phyloP scores from a whole-genome alignment of 2,888 invertebrate genomes.

The Tholera decimalis region DNA sequence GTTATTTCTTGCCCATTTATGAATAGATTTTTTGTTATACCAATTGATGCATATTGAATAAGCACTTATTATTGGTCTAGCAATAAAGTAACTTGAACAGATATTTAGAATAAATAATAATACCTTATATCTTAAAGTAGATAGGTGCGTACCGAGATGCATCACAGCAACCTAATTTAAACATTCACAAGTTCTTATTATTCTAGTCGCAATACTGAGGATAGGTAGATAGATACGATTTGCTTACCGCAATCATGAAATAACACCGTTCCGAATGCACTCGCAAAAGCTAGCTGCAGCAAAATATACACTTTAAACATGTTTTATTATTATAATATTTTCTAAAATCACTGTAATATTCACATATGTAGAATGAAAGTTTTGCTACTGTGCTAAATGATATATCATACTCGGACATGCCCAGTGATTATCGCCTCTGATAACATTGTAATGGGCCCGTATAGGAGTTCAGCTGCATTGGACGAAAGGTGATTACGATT shows the following conservation, averaged over 20 bases:
- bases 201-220: neutral
- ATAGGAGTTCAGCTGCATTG: constrained; percentile 69
- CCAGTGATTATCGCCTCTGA: constrained; percentile 77
- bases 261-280: constrained; percentile 73
- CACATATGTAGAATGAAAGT: constrained; percentile 64
- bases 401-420: constrained; percentile 60
- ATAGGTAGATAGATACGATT: neutral
- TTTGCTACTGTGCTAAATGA: constrained; percentile 65
- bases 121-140: neutral
- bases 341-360: constrained; percentile 54
- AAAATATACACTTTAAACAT: constrained; percentile 72
- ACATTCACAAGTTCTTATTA: neutral
- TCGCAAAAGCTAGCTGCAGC: constrained; percentile 65
- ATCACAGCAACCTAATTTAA: neutral
- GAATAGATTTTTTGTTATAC: no score
- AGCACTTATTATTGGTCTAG: no score
- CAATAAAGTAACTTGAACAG: no score
- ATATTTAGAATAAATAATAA: no score
- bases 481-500: constrained; percentile 63
- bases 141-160: neutral
- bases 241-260: constrained; percentile 86
- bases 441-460: constrained; percentile 70
- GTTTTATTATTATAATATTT: constrained; percentile 49
- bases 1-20: no score
- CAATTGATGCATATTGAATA: no score